Evolutionary conservation across 1,140 invertebrate species (phyloP).

Genomic region (Drosophila serrata): DNA sequence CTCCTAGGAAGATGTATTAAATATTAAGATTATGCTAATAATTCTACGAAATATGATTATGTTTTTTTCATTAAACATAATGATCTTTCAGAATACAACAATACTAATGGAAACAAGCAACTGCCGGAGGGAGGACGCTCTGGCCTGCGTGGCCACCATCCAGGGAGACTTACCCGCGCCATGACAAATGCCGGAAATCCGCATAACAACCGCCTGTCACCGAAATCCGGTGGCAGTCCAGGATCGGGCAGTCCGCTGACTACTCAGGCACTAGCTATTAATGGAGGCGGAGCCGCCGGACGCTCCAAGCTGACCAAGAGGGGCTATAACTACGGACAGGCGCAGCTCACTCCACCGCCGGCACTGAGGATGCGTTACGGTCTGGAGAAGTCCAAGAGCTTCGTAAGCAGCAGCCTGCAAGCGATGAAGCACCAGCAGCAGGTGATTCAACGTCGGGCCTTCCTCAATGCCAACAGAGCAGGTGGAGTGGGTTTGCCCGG

Average conservation of each 20-base stretch:
- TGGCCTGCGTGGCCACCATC: constrained; percentile 44
- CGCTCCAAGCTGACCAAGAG: constrained; percentile 65
- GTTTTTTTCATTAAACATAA: background rate
- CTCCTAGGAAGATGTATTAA: background rate
- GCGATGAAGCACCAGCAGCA: constrained; percentile 77
- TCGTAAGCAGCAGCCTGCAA: constrained; percentile 72
- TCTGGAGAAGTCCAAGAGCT: constrained; percentile 81
- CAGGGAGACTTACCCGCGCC: constrained; percentile 56
- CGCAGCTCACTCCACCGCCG: constrained; percentile 52
- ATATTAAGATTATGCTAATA: background rate
- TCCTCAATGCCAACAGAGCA: constrained; percentile 54
- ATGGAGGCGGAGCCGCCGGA: constrained; percentile 44
- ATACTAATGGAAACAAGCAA: constrained; percentile 9
- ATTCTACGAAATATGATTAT: background rate
- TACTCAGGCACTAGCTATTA: constrained; percentile 64
- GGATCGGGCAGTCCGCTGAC: constrained; percentile 62
- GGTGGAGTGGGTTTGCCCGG: constrained; percentile 1
- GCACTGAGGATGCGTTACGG: constrained; percentile 63
- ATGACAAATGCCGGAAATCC: constrained; percentile 56
- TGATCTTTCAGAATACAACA: constrained; percentile 17
- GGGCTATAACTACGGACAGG: constrained; percentile 86
- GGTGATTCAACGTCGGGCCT: constrained; percentile 54
- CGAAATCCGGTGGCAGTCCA: constrained; percentile 64
- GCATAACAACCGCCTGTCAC: constrained; percentile 44
- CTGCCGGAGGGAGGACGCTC: constrained; percentile 40